These are phyloP conservation scores for Echeneis naucrates DNA, from an alignment of 2,797 vertebrate genomes.

Conservation along the genomic window DNA sequence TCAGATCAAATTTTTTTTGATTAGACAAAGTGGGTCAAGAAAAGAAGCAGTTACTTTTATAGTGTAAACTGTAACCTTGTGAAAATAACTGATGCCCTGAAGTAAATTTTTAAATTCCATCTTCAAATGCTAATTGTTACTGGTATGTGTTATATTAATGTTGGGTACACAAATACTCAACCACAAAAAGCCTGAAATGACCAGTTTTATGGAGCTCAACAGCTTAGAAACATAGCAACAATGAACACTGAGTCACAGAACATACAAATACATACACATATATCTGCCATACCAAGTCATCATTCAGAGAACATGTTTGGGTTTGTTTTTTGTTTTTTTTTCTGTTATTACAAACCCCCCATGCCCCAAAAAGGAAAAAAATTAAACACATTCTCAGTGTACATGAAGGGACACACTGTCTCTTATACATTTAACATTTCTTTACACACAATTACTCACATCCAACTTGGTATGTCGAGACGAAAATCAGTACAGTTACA, in stretches of 20 bases:
- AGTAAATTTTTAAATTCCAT: not conserved
- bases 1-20: not conserved
- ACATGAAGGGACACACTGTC: slow-evolving; percentile 36
- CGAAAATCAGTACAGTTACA: slow-evolving; percentile 28
- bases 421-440: slow-evolving; percentile 13
- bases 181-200: not conserved
- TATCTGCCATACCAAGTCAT: slow-evolving; percentile 23
- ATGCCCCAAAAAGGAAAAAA: no score
- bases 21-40: not conserved
- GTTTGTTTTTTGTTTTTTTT: slow-evolving; percentile 21
- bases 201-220: slow-evolving; percentile 42
- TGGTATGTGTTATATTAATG: not conserved
- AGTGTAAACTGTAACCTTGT: not conserved
- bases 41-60: not conserved
- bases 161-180: slow-evolving; percentile 1
- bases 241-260: slow-evolving; percentile 53
- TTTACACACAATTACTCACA: slow-evolving; percentile 10
- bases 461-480: slow-evolving; percentile 37
- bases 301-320: slow-evolving; percentile 20
- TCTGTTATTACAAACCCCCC: slow-evolving; percentile 7
- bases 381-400: slow-evolving; percentile 27
- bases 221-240: slow-evolving; percentile 38
- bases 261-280: slow-evolving; percentile 11
- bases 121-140: not conserved
- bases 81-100: not conserved